A percentile compares a stretch with the other conserved stretches of the same genome.
Evolutionary conservation across 2,888 invertebrate genomes (phyloP).

Genomic region (Andrena hattorfiana): DNA sequence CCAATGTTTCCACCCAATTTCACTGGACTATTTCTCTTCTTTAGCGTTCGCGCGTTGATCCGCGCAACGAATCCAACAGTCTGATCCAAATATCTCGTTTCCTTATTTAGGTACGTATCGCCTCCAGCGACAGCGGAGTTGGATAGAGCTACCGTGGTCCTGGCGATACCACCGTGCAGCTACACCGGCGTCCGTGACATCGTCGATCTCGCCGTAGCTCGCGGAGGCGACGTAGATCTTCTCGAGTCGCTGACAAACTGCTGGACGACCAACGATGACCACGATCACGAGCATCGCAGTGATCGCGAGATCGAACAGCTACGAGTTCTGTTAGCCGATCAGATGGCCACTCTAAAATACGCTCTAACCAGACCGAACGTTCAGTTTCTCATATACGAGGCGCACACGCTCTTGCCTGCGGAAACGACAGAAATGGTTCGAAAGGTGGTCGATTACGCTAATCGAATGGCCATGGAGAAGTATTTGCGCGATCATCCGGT

Average conservation of each 20-base stretch:
- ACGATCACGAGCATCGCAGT: not conserved
- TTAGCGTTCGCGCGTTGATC: too few relatives aligned
- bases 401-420: constrained; percentile 91
- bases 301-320: constrained; percentile 70
- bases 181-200: constrained; percentile 93
- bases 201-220: constrained; percentile 89
- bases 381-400: constrained; percentile 93
- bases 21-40: too few relatives aligned
- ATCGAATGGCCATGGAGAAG: constrained; percentile 89
- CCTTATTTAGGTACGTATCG: constrained; percentile 68
- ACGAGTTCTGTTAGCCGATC: constrained; percentile 89
- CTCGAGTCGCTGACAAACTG: constrained; percentile 87
- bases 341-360: constrained; percentile 90
- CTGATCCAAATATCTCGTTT: not conserved
- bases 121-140: constrained; percentile 85
- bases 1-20: too few relatives aligned
- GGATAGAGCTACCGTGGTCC: constrained; percentile 88
- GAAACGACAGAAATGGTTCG: constrained; percentile 92
- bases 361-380: constrained; percentile 93
- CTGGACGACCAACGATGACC: constrained; percentile 24
- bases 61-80: not conserved
- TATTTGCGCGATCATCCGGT: constrained; percentile 86
- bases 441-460: constrained; percentile 89
- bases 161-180: constrained; percentile 93
- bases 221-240: constrained; percentile 92